These are phyloP conservation scores for Bagarius yarrelli DNA, from an alignment of 2,113 vertebrate species.

Conservation along the genomic window DNA sequence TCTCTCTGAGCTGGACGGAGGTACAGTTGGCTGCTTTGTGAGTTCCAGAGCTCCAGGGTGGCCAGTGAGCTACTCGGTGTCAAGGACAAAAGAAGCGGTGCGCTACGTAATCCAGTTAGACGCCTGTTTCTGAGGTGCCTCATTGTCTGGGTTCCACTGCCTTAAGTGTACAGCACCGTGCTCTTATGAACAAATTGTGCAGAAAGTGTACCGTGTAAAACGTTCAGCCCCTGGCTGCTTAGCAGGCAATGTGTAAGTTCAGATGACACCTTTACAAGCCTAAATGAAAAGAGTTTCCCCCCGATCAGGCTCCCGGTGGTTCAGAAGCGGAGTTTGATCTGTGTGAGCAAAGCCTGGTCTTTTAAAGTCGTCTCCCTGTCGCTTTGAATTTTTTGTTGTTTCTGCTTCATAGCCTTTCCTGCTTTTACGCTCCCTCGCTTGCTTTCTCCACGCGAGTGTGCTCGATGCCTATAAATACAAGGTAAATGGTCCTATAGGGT, in stretches of 20 bases:
- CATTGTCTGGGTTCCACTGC: conserved; percentile 73
- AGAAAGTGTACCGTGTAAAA: not conserved
- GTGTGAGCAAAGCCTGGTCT: conserved; percentile 28
- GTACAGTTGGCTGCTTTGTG: conserved; percentile 54
- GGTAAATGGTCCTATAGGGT: conserved; percentile 44
- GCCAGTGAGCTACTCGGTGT: conserved; percentile 64
- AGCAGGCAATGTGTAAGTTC: not conserved
- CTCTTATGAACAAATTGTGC: conserved; percentile 60
- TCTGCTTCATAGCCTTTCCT: conserved; percentile 19
- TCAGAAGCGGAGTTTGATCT: not conserved
- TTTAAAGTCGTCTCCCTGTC: conserved; percentile 16
- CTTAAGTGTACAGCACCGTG: conserved; percentile 71
- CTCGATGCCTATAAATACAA: conserved; percentile 41
- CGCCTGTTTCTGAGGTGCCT: conserved; percentile 75
- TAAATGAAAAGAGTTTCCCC: not conserved
- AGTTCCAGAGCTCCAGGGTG: conserved; percentile 57
- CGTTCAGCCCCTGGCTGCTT: conserved; percentile 26
- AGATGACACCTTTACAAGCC: not conserved
- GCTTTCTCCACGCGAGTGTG: not conserved
- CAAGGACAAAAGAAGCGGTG: conserved; percentile 66
- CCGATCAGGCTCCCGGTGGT: not conserved
- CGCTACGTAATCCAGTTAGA: conserved; percentile 53
- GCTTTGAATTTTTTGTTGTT: conserved; percentile 10
- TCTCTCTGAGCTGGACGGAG: conserved; percentile 70
- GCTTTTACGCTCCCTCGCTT: conserved; percentile 57